Evolutionary conservation across 1,140 invertebrate species (phyloP), one percentile per base, ranked within the genome.

Genomic region (Trichoplusia ni): DNA sequence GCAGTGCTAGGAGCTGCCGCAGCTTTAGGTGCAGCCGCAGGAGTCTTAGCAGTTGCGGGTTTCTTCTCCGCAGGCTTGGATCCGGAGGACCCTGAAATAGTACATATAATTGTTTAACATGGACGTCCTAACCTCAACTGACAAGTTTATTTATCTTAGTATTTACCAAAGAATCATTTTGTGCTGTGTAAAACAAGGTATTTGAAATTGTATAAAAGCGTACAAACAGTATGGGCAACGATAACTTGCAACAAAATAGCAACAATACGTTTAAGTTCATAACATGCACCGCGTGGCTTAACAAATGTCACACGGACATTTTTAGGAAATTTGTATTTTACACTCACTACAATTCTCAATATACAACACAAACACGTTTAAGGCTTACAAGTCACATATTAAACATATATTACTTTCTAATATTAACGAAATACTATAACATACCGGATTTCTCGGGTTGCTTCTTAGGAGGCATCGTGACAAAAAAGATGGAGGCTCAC

Each of bases 1-100:
- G 75, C 69, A n/a, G 67, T 21, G 23, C 74, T 64, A 27, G 73
- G 58, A 11, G 81, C 63, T 21, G 73, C 61, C 14, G 81, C 79
- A 35, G 76, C 67, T 59, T 73, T 88, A 25, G 89, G 84, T 1
- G 89, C 80, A 49, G 88, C 91, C 67, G 91, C 91, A 1, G 91
- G 87, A 7, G 82, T 82, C 82, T 87, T 89, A 60, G 92, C 92
- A 60, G 93, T 91, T 9, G 92, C 91, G n/a, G 92, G 88, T 75
- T 95, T 94, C 73, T 94, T 94, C 63, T 94, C 94, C 38, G 92
- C 92, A 40, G 92, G 82, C 69, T 94, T 94, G 18, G 86, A 54
- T 62, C 71, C 82, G 37, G 83, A 69, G 13, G 86, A 79, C 54
- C 77, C 84, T 84, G 54, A 18, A 63, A 72, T 42, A 42, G 3